phyloP scores from a whole-genome alignment of 2,888 invertebrate genomes.

The Tricholauxania praeusta region DNA sequence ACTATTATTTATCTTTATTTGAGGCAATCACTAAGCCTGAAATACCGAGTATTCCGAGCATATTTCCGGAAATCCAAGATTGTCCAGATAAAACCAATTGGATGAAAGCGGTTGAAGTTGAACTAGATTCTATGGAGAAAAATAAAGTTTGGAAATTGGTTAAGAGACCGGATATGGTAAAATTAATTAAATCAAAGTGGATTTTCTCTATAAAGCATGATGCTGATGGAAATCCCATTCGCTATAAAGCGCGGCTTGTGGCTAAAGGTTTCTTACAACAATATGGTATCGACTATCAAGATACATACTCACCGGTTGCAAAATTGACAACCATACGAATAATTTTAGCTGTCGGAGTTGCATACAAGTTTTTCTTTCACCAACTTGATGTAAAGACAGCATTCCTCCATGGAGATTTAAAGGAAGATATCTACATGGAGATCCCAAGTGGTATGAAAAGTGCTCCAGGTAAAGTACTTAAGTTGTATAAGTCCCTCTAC shows the following conservation, averaged over 20 bases:
- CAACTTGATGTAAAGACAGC: slow-evolving; percentile 12
- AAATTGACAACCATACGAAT: not conserved
- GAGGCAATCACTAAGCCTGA: not conserved
- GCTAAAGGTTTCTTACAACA: not conserved
- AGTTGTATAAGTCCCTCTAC: not conserved
- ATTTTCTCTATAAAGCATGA: not conserved
- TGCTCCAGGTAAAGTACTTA: not conserved
- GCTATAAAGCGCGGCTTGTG: too few species aligned
- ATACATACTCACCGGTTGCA: not conserved
- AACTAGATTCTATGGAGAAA: slow-evolving; percentile 2
- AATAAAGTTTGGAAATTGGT: not conserved
- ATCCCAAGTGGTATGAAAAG: not conserved
- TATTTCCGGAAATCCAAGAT: not conserved
- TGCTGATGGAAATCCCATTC: slow-evolving; percentile 8
- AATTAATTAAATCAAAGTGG: slow-evolving; percentile 2
- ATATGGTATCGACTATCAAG: too few species aligned
- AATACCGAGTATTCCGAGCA: not conserved
- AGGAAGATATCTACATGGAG: not conserved
- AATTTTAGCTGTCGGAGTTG: too few species aligned
- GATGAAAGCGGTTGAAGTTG: slow-evolving; percentile 1
- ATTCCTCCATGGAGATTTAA: not conserved
- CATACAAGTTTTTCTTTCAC: slow-evolving; percentile 5
- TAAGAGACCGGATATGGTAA: not conserved
- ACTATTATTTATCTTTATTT: slow-evolving; percentile 16
- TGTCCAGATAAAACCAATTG: not conserved